phyloP scores from a whole-genome alignment of 2,888 invertebrate species.

The Ophraella communa region DNA sequence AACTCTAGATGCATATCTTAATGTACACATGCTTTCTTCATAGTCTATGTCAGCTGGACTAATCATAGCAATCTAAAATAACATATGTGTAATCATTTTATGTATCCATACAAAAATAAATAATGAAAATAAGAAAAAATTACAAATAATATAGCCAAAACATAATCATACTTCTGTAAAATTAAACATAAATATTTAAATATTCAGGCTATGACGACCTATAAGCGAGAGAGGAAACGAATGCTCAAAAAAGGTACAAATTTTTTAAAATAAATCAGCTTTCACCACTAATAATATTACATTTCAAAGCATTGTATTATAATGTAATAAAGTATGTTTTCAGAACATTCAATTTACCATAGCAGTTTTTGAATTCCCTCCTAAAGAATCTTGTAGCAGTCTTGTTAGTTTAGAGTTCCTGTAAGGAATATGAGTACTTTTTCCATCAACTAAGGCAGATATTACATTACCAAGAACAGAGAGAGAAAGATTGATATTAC shows the following conservation, averaged over 20 bases:
- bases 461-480: constrained; percentile 98
- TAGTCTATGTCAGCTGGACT: constrained; percentile 97
- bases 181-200: too few species aligned
- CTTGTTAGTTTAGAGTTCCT: constrained; percentile 96
- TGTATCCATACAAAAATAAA: too few species aligned
- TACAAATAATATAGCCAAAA: not conserved
- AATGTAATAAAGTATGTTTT: too few species aligned
- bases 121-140: too few species aligned
- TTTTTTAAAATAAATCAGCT: too few species aligned
- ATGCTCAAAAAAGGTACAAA: too few species aligned
- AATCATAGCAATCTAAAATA: constrained; percentile 85
- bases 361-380: constrained; percentile 94
- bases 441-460: constrained; percentile 96
- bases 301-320: too few species aligned
- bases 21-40: constrained; percentile 95
- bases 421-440: constrained; percentile 96
- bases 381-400: constrained; percentile 93
- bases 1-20: constrained; percentile 95
- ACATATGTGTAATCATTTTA: too few species aligned
- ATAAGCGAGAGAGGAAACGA: too few species aligned
- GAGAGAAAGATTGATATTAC: constrained; percentile 96
- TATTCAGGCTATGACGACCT: too few species aligned
- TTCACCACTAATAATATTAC: too few species aligned
- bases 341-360: constrained; percentile 81
- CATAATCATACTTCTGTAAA: too few species aligned